Base-by-base conservation (phyloP, 2,888 invertebrate genomes). In the Melanophora roralis region DNA sequence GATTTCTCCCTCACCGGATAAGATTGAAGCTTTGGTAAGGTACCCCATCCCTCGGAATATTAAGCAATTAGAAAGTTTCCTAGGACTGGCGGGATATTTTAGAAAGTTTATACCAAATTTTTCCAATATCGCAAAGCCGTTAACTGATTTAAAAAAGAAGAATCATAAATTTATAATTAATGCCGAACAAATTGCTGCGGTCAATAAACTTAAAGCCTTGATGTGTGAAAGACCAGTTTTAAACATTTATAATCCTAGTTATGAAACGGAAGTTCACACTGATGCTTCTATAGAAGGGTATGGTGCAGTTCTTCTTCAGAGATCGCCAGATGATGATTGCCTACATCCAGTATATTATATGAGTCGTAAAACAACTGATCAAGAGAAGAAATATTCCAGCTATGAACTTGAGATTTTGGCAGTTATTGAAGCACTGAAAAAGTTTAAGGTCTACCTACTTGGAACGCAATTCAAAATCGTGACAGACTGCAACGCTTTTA, bases 51-150 rank as follows among this genome's bases (percentile, higher is more conserved):
- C 85, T 7, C 65, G 34, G 23, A 84, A 82, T 53, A 47, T 83
- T 1, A 84, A 85, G 21, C 82, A 86, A 51, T 51, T 87, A 1
- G 77, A 84, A 27, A 84, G 85, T 64, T 86, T 86, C 64, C 47
- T 86, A 6, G 86, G 86, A 0, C 53, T 88, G 51, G 83, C 84
- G 5, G 83, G 84, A 7, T 84, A 84, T 49, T 86, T 86, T 51
- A 47, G 85, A 16, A 84, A 83, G 36, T 86, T 85, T 72, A 82
- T 85, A 1, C 59, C 79, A 12, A 59, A 82, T 55, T 86, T 82
- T 73, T 82, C 84, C 0, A 14, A 72, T 3, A 71, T 84, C 45
- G 83, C 83, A 2, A 81, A 69, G 27, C 85, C 84, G 4, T 57
- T 85, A 32, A 83, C 82, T 11, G 78, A 83, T 34, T 19, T 81